Conservation (phyloP, 2,113 vertebrate genomes). For the Axis porcinus region DNA sequence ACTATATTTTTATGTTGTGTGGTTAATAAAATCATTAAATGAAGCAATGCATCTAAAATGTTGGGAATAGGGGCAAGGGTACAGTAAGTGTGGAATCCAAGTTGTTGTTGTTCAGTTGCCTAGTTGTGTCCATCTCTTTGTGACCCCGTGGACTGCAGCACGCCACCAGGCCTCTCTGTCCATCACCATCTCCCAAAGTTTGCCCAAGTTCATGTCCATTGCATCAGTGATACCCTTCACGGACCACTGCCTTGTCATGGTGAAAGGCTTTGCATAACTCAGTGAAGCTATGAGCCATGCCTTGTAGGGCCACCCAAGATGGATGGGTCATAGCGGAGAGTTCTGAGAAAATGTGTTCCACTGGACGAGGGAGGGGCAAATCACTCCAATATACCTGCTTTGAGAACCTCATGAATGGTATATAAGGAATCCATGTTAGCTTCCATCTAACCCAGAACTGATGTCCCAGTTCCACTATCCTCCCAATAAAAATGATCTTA, state of each 20-base stretch:
- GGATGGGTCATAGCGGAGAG: rapidly evolving
- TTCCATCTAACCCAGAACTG: not conserved
- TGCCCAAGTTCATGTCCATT: not conserved
- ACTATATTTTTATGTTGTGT: not conserved
- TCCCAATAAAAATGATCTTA: not conserved
- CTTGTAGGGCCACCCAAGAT: not conserved
- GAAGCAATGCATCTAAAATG: not conserved
- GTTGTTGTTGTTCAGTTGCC: not conserved
- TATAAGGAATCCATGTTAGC: not conserved
- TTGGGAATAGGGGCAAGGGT: not conserved
- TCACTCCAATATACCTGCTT: not conserved
- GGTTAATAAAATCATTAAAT: not conserved
- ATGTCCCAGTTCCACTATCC: not conserved
- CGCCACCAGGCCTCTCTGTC: not conserved
- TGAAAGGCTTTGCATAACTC: not conserved
- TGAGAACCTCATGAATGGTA: not conserved
- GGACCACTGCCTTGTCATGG: not conserved
- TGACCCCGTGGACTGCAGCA: not conserved
- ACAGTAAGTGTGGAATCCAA: not conserved
- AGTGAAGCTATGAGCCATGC: not conserved
- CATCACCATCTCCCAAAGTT: not conserved
- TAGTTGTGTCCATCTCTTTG: not conserved
- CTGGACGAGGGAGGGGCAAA: not conserved
- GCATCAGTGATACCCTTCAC: not conserved
- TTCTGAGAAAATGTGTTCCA: not conserved